Evolutionary conservation across 2,113 vertebrate species (phyloP).

Genomic region (Coregonus clupeaformis): DNA sequence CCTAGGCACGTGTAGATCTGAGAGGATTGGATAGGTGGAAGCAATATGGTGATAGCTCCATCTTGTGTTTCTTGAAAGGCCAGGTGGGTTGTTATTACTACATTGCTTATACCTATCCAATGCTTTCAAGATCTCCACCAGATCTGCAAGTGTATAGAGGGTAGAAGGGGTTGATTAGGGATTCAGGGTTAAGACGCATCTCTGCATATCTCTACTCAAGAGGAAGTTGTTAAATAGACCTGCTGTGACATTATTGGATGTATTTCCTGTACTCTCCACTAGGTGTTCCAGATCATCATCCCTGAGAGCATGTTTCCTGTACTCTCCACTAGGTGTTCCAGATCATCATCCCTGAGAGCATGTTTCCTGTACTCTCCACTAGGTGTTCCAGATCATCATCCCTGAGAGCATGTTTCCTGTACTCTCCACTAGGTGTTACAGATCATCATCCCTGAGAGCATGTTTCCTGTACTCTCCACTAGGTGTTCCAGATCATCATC

Average conservation of each 20-base stretch:
- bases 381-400: slow-evolving; percentile 88
- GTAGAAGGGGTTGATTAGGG: too few species aligned
- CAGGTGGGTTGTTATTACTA: too few species aligned
- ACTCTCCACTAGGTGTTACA: slow-evolving; percentile 79
- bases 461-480: slow-evolving; percentile 5
- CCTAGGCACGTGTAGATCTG: too few species aligned
- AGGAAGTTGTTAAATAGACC: neutral
- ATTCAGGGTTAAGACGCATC: too few species aligned
- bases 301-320: slow-evolving; percentile 93
- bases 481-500: slow-evolving; percentile 96
- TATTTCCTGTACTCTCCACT: slow-evolving; percentile 4
- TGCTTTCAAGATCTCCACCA: too few species aligned
- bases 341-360: slow-evolving; percentile 95
- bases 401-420: slow-evolving; percentile 94
- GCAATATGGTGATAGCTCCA: too few species aligned
- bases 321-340: slow-evolving; percentile 57
- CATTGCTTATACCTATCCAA: too few species aligned
- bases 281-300: slow-evolving; percentile 99
- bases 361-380: slow-evolving; percentile 72
- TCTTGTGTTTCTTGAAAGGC: too few species aligned
- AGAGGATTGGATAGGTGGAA: too few species aligned
- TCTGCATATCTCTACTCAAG: neutral
- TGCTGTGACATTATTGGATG: neutral
- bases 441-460: too few species aligned
- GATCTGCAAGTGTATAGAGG: too few species aligned